These are phyloP conservation scores for Sceliomorpha sp. DNA, from an alignment of 2,888 invertebrate genomes.

Conservation along the genomic window DNA sequence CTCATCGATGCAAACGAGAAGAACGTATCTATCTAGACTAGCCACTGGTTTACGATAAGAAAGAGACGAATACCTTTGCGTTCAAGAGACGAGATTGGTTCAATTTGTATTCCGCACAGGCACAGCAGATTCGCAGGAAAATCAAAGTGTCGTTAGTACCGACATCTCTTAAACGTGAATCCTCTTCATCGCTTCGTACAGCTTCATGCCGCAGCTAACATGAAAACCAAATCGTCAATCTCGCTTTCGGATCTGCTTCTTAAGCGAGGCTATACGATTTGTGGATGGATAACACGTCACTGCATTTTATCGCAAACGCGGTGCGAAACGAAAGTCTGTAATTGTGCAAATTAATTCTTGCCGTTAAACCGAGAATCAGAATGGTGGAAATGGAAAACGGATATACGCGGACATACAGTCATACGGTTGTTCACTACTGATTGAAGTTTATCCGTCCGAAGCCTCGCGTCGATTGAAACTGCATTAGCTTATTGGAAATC, in stretches of 20 bases:
- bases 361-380: slow-evolving; percentile 12
- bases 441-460: slow-evolving; percentile 30
- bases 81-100: slow-evolving; percentile 41
- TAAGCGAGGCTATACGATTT: neutral
- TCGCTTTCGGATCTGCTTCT: slow-evolving; percentile 19
- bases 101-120: slow-evolving; percentile 54
- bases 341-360: slow-evolving; percentile 14
- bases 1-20: slow-evolving; percentile 21
- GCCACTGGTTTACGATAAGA: slow-evolving; percentile 36
- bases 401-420: neutral
- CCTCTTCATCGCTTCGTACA: slow-evolving; percentile 23
- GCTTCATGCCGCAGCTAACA: slow-evolving; percentile 16
- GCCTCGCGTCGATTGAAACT: slow-evolving; percentile 31
- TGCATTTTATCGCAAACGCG: slow-evolving; percentile 1
- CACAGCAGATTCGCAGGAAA: slow-evolving; percentile 40
- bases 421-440: slow-evolving; percentile 12
- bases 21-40: slow-evolving; percentile 29
- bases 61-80: slow-evolving; percentile 32
- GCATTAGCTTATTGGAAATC: slow-evolving; percentile 50
- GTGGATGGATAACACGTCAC: slow-evolving; percentile 4
- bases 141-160: slow-evolving; percentile 49
- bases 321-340: neutral
- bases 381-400: slow-evolving; percentile 4
- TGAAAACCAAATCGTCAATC: slow-evolving; percentile 18
- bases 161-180: slow-evolving; percentile 30